Base-by-base conservation (phyloP, 1,140 invertebrate genomes). In the Eueides isabella region DNA sequence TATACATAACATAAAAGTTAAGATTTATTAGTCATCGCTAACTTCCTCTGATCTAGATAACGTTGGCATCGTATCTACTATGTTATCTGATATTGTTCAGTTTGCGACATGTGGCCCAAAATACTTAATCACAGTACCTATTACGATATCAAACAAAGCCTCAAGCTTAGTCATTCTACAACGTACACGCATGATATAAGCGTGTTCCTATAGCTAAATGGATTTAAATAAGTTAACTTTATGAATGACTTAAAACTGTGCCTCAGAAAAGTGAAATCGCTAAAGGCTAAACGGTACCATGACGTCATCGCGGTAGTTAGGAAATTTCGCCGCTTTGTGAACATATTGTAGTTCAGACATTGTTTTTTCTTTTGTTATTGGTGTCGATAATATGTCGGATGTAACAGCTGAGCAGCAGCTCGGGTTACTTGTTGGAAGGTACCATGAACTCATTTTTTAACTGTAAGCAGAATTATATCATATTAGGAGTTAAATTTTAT, bases 91-190 rank as follows among this genome's bases (percentile, higher is more conserved):
- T 88, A 87, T 71, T 64, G 71, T 68, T 69, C 35, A 72, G 78
- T 86, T 91, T 89, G 85, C 88, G 82, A 90, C 89, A 90, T 82
- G 80, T 88, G 85, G 68, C 85, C 90, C 83, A 90, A 81, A 90
- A 89, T 84, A 78, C 61, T 78, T 81, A 84, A 84, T 86, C 80
- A 75, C 79, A 72, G 11, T 12, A 55, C 48, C 68, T 78, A 73
- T 66, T 65, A 67, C 80, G 78, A 80, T 88, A 86, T 82, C 83
- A 78, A 74, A 79, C 73, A 81, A 87, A 82, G 81, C 85, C 83
- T 74, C 76, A 65, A 23, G 62, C 71, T 88, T 85, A 85, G 79
- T 85, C 86, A 87, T 85, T 80, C 76, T 79, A 71, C 69, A 26
- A 23, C 23, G 48, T 71, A 14, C n/a, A n/a, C 9, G 2, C 48